A percentile compares a stretch with the other conserved stretches of the same genome.
These are phyloP conservation scores for Euclidia mi DNA, from an alignment of 2,888 invertebrate genomes.

Conservation along the genomic window DNA sequence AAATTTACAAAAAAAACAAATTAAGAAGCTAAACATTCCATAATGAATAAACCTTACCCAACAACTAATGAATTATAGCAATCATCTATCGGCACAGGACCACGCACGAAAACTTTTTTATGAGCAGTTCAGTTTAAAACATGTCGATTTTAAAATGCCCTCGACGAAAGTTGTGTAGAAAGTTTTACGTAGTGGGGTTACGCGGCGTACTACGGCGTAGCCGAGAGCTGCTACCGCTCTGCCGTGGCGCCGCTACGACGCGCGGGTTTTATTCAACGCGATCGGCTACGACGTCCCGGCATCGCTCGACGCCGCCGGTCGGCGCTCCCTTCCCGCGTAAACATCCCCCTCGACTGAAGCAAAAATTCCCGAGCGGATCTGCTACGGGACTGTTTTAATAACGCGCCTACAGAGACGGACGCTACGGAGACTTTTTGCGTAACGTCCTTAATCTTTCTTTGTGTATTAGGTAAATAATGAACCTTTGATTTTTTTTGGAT, in stretches of 20 bases:
- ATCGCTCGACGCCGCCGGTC: conserved; percentile 45
- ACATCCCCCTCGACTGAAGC: conserved; percentile 38
- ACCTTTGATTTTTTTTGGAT: no score
- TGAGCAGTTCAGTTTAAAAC: no score
- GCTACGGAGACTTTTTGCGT: conserved; percentile 4
- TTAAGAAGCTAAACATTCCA: conserved; percentile 23
- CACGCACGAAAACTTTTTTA: conserved; percentile 44
- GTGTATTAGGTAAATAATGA: no score
- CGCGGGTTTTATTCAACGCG: conserved; percentile 74
- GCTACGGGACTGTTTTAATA: conserved; percentile 50
- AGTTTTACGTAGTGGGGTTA: conserved; percentile 66
- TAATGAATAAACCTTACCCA: conserved; percentile 54
- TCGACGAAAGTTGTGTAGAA: conserved; percentile 64
- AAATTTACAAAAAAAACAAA: conserved; percentile 3
- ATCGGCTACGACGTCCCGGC: conserved; percentile 8
- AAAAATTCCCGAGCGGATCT: conserved; percentile 37
- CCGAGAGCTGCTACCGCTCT: conserved; percentile 76
- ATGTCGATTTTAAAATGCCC: conserved; percentile 28
- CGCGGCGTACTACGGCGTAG: conserved; percentile 65
- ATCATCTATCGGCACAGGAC: conserved; percentile 32
- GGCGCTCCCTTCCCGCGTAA: conserved; percentile 53
- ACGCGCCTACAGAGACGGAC: conserved; percentile 42
- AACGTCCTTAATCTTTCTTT: no score
- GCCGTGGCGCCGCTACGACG: conserved; percentile 66
- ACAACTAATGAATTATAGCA: conserved; percentile 31